Conservation (phyloP, 2,113 vertebrate genomes). For the Hydrolagus affinis region DNA sequence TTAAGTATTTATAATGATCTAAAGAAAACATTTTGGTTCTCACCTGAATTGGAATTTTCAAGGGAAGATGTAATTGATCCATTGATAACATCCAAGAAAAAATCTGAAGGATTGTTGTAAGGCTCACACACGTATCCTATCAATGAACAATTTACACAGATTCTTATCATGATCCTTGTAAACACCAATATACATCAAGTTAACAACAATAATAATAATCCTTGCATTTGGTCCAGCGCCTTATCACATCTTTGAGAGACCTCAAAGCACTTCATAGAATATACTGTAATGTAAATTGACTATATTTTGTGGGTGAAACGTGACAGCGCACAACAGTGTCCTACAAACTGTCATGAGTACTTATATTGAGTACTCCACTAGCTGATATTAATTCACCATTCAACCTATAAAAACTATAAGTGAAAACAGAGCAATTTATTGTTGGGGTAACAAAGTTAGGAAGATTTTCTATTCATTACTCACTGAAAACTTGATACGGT, state of each 20-base stretch:
- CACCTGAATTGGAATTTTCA: not conserved
- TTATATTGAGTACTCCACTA: not conserved
- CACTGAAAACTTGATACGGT: not conserved
- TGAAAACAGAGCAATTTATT: not conserved
- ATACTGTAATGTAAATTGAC: too few species aligned
- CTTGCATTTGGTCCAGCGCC: too few species aligned
- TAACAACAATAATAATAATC: too few species aligned
- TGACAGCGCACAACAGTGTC: too few species aligned
- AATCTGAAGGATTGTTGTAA: constrained; percentile 63
- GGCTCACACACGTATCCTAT: constrained; percentile 58
- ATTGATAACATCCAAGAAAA: constrained; percentile 65
- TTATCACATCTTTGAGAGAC: too few species aligned
- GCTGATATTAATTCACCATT: not conserved
- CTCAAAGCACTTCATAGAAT: too few species aligned
- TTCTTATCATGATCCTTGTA: not conserved
- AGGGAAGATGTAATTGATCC: constrained; percentile 40
- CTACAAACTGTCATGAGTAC: too few species aligned
- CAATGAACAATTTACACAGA: not conserved
- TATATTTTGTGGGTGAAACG: too few species aligned
- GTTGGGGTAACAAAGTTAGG: not conserved
- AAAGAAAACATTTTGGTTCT: not conserved
- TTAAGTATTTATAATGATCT: too few species aligned
- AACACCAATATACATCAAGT: too few species aligned
- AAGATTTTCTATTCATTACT: not conserved
- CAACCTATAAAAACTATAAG: not conserved